Base-by-base conservation (phyloP, 2,888 invertebrate genomes). In the Clepsis dumicolana region DNA sequence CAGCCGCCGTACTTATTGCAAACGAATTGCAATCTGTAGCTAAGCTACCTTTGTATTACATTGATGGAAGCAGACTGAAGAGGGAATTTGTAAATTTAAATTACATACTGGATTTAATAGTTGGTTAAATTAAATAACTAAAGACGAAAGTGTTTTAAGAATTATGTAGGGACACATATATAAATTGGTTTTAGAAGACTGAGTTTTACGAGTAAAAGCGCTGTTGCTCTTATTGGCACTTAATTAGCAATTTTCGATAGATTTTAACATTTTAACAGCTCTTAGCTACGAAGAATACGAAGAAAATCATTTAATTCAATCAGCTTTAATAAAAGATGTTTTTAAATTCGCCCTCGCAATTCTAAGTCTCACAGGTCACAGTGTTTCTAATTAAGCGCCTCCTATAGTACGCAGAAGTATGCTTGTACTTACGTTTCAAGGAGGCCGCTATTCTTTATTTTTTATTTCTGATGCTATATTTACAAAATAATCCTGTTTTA, bases 1-100 rank as follows among this genome's bases (percentile, higher is more conserved):
- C 62, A 62, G 68, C 70, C 24, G 14, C 25, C 14, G 25, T 25
- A 56, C 29, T 59, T 57, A 32, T 53, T 18, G 68, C 63, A 52
- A 59, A n/a, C 53, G n/a, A 18, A n/a, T 25, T 35, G 35, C 48
- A 35, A 61, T 54, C 44, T 12, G 41, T 66, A 44, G 16, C n/a
- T 18, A 21, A 14, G 27, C 59, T 8, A 44, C 16, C 16, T 10
- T 21, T 48, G 1, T 5, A 48, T 21, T 41, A 41, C n/a, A 41
- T 41, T 41, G 3, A 41, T 29, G 29, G 8, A 1, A 29, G 29
- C 7, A 29, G 29, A 29, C 29, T 8, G n/a, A n/a, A n/a, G n/a
- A n/a, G n/a, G 5, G 5, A 29, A 7, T 29, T 29, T 5, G 29
- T 29, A 5, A 7, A 29, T 29, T 29, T 29, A 7, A 29, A 8